Evolutionary conservation across 2,888 invertebrate species (phyloP), one percentile per base, ranked within the genome.

Genomic region (Cosmorhoe ocellata): DNA sequence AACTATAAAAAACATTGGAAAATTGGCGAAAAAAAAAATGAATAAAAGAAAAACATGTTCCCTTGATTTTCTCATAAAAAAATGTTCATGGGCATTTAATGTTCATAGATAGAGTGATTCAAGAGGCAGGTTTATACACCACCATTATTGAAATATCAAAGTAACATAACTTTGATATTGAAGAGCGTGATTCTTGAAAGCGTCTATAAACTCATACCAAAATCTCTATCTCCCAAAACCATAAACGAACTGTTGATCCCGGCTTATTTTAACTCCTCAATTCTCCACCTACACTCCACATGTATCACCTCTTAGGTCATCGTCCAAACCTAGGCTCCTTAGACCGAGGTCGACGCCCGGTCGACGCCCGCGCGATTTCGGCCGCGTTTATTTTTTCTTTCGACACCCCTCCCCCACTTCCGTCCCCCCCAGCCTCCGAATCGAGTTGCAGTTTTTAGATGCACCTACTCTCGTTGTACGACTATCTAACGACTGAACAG

Each of bases 381-480:
- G 82, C 70, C 68, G 64, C 68, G 63, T 70, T 76, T 76, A 77
- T 70, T 76, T 76, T 77, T 80, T 79, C 52, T 39, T 53, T 44
- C 24, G 79, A 75, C 68, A 48, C 36, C 49, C 60, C 55, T 51
- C 56, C 54, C 57, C 50, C 41, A 45, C 45, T 45, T 51, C 68
- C 56, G 46, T 56, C 45, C 58, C 58, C 67, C 76, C 51, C 74
- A 74, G 76, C 80, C 69, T 67, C 78, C 75, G 32, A 83, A 85
- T 84, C 86, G 86, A 74, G 82, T 82, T 86, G 89, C 89, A 85
- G 81, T 89, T 89, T 90, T 89, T 90, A 90, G 89, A 90, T 84
- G 84, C 86, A 84, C 89, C 89, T 89, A 88, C 89, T 87, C 78
- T 72, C 72, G 77, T 75, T 74, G 74, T 86, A 85, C 76, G 83